Evolutionary conservation across 2,113 vertebrate species (phyloP).

Genomic region (Ammodramus savannarum): DNA sequence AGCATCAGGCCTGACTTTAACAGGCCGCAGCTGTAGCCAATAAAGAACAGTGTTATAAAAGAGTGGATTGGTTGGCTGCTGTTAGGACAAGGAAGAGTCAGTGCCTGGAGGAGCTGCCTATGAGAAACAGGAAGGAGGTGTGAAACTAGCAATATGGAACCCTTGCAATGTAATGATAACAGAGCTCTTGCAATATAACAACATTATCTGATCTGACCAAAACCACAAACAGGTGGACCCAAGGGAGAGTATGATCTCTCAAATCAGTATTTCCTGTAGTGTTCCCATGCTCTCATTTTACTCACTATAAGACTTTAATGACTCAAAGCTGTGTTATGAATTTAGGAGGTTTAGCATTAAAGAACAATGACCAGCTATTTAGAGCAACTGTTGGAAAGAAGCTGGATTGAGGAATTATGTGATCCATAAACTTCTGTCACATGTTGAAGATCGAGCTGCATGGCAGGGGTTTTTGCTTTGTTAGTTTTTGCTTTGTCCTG

Average conservation of each 20-base stretch:
- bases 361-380: not conserved
- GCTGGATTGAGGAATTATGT: not conserved
- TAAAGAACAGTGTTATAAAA: no score
- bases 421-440: not conserved
- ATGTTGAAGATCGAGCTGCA: not conserved
- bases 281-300: not conserved
- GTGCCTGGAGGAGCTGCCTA: no score
- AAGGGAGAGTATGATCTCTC: not conserved
- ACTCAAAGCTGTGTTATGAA: not conserved
- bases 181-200: no score
- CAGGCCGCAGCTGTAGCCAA: no score
- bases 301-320: fast-evolving
- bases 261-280: not conserved
- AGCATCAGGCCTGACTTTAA: no score
- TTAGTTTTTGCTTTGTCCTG: not conserved
- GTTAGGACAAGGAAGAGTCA: no score
- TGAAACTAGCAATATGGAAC: no score
- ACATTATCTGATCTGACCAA: not conserved
- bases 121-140: no score
- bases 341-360: not conserved
- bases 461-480: not conserved
- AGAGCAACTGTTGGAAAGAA: not conserved
- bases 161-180: no score
- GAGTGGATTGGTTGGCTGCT: no score
- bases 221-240: not conserved